Evolutionary conservation across 2,797 vertebrate genomes (phyloP), one percentile per base, ranked within the genome.

Genomic region (Pipistrellus pygmaeus): DNA sequence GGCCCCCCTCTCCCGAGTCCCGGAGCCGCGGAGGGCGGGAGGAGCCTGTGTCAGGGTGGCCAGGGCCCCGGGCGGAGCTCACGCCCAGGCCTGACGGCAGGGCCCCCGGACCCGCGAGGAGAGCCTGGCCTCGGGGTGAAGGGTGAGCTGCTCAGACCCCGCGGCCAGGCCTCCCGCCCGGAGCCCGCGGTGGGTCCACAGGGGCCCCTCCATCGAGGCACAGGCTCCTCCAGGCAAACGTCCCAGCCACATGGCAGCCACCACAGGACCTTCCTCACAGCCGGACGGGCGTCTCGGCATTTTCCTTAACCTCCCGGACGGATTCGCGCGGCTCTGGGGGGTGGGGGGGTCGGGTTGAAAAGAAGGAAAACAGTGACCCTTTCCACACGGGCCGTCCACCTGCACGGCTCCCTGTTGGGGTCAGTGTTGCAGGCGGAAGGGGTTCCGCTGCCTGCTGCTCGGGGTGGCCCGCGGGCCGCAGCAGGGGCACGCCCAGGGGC

Each of bases 161-260:
- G 12, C 0, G 12, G 27, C 25, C 0, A 38, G 30, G 17, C 1
- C 25, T 80, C 69, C 8, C 68, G 35, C 68, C 12, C 6, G 38
- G 14, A 32, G 10, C 14, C 46, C 44, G 1, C 0, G 0, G 20
- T 3, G 32, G 55, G 1, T 9, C 30, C 9, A 38, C 51, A 10
- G 5, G 0, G 3, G 15, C 46, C 12, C 2, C 27, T 30, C 60
- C 30, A 1, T 13, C 0, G 6, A 64, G 62, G 62, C 64, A 8
- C 64, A 9, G 64, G 64, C 60, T 32, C 64, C 44, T 78, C 41
- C 55, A 10, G 46, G 21, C 75, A 85, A 17, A 72, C 38, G 25
- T 30, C 1, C 0, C 27, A 3, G 51, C 57, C 11, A 14, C 17
- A 35, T 35, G 53, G 17, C 51, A 73, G 25, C 20, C 9, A 51